These are phyloP conservation scores for Geotrypetes seraphini DNA, from an alignment of 2,797 vertebrate species.

Conservation along the genomic window DNA sequence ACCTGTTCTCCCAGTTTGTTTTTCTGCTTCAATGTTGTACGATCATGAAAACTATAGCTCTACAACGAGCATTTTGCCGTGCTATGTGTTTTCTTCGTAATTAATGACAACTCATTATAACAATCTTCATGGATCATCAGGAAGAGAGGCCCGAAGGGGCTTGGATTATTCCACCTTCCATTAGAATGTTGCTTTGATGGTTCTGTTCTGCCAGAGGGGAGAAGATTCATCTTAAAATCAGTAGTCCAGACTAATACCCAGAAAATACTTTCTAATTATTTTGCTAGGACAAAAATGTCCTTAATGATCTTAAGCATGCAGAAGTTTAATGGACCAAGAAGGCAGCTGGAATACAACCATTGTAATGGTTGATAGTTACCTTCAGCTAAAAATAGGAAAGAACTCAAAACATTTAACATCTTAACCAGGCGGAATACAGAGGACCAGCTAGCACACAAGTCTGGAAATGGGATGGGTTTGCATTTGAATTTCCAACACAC, in stretches of 20 bases:
- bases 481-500: too few species aligned
- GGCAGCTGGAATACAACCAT: not conserved
- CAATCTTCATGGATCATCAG: constrained; percentile 16
- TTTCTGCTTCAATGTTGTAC: not conserved
- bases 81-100: constrained; percentile 29
- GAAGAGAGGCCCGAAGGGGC: not conserved
- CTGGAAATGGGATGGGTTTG: too few species aligned
- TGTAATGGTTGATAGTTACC: too few species aligned
- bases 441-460: too few species aligned
- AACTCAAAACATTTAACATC: too few species aligned
- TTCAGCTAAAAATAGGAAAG: too few species aligned
- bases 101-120: constrained; percentile 26
- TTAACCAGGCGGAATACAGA: too few species aligned
- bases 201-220: constrained; percentile 10
- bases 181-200: not conserved
- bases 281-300: not conserved
- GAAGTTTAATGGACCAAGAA: not conserved
- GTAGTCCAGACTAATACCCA: constrained; percentile 7
- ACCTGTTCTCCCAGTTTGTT: too few species aligned
- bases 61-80: not conserved
- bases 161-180: constrained; percentile 3
- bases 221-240: constrained; percentile 1
- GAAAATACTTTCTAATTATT: not conserved
- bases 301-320: not conserved
- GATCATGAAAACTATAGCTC: not conserved